Conservation (phyloP, 2,888 invertebrate species). For the Tillus elongatus region DNA sequence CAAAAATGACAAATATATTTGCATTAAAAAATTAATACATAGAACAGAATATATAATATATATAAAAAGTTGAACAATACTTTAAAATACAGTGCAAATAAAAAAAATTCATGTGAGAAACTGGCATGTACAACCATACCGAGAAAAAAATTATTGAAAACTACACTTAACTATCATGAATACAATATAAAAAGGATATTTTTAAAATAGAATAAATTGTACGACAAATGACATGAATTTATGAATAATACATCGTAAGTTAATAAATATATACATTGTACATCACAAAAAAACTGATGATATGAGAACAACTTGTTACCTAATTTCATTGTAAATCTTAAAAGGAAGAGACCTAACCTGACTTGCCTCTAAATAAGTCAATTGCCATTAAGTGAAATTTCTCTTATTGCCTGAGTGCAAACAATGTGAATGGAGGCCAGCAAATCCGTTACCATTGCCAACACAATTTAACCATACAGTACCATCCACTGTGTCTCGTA, state of each 20-base stretch:
- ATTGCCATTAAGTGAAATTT: constrained; percentile 21
- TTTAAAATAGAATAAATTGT: constrained; percentile 13
- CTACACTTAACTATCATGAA: constrained; percentile 18
- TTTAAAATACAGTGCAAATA: constrained; percentile 33
- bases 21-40: constrained; percentile 38
- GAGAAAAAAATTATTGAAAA: constrained; percentile 22
- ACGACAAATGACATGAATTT: constrained; percentile 7
- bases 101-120: constrained; percentile 26
- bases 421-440: constrained; percentile 83
- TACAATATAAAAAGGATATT: constrained; percentile 20
- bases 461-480: constrained; percentile 29
- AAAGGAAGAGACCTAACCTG: constrained; percentile 21
- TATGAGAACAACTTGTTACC: constrained; percentile 26
- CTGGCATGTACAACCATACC: constrained; percentile 40
- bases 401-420: constrained; percentile 56
- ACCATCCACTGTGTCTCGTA: constrained; percentile 20
- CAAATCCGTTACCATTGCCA: constrained; percentile 33
- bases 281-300: constrained; percentile 31
- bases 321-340: background rate
- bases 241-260: constrained; percentile 17
- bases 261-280: constrained; percentile 32
- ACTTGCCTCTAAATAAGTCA: constrained; percentile 33
- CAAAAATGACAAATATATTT: constrained; percentile 40
- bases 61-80: constrained; percentile 30
- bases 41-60: constrained; percentile 24